Evolutionary conservation across 2,888 invertebrate species (phyloP), one percentile per base, ranked within the genome.

Genomic region (Hypselothyrea guttata): DNA sequence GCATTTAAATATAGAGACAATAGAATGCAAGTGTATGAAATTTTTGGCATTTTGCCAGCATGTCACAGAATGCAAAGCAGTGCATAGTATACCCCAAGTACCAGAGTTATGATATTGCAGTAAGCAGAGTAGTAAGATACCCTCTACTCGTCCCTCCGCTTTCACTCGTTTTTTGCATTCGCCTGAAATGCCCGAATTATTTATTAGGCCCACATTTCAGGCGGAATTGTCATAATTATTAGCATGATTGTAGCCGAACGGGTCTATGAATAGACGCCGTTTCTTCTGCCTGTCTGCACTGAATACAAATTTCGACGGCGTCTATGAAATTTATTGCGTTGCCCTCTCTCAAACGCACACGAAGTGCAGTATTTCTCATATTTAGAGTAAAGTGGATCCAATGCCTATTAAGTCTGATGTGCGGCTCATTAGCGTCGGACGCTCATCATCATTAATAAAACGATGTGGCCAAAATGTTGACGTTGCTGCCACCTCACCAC

Each of bases 201-300:
- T 75, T 81, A 81, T 77, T 70, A 58, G 58, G 64, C 57, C 70
- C 66, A 66, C 72, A 82, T 64, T 70, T 75, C 81, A 49, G 58
- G 59, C 46, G 59, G 56, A 73, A 77, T 82, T 75, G 83, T 67
- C 73, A 78, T 75, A 82, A 82, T 82, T 77, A 77, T 77, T 77
- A 73, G 71, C 67, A 62, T 61, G 78, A 82, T 71, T 73, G 68
- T 66, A 46, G 58, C n/a, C 49, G 40, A 51, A 41, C 51, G 51
- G 40, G 33, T 56, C 46, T 60, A 42, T 51, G 58, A 66, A 59
- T 69, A 63, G 57, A 70, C 4, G 8, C 40, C 46, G 55, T 75
- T 63, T n/a, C 38, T 4, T 38, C 47, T 60, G 73, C 62, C 54
- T 69, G 74, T 75, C 78, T 78, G 82, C 76, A 70, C 72, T 65